Base-by-base conservation (phyloP, 30 jellyfish, hydroid and myxozoan genomes). In the Rhopilema esculentum region DNA sequence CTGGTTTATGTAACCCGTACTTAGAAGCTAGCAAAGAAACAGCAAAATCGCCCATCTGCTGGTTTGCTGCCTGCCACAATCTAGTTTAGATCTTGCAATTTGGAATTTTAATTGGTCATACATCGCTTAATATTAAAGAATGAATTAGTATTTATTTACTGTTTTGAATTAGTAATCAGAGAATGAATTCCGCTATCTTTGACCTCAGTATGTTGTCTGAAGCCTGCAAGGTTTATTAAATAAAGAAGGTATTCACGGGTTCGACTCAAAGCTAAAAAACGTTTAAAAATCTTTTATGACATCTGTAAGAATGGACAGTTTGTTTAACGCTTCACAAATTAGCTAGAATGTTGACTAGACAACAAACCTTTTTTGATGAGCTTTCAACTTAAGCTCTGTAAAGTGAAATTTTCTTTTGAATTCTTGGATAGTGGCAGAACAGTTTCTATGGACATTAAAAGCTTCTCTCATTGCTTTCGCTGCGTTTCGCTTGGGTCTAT, bases 361-460 rank as follows among this genome's bases (percentile, higher is more conserved):
- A 23, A 29, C 75, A 16, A 15, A 83, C 92, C 92, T 72, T 29
- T 20, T 27, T 67, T 83, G 86, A 27, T 83, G 86, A 12, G 68
- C 69, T 0, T 48, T 67, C 27, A 83, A 67, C 23, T 22, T 53
- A 48, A 24, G 30, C 30, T 72, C 63, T 61, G 73, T 69, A 4
- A 28, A 51, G 0, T 29, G 28, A 30, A 85, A 19, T 19, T 65
- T 85, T 51, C 28, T 31, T 28, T 63, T 70, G 68, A 85, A 71
- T 61, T 73, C 77, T 16, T 67, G 66, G 18, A 85, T 33, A 0
- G 79, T 30, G 18, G 32, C 4, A 20, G 93, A 72, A 66, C 93
- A 85, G 22, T 74, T 67, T 0, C 61, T 27, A 65, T 85, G 93
- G 0, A 29, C 18, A 1, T 27, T 49, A 65, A 72, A 85, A 21